Evolutionary conservation across 1,140 invertebrate species (phyloP).

Genomic region (Aleiodes sp.): DNA sequence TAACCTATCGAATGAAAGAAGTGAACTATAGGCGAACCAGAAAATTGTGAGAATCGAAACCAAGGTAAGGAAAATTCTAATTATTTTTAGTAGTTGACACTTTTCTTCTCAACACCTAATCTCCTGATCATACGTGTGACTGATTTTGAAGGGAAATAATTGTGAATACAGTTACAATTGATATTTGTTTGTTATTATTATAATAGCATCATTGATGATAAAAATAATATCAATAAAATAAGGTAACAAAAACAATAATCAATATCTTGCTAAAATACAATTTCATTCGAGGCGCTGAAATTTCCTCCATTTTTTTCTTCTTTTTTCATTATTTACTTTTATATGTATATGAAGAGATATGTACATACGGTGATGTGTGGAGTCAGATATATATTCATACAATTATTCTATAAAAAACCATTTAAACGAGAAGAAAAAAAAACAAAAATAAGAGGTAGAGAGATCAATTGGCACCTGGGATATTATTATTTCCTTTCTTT

Average conservation of each 20-base stretch:
- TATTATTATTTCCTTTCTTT: background rate
- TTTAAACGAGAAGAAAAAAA: slow-evolving; percentile 13
- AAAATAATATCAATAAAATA: slow-evolving; percentile 42
- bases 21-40: too few relatives aligned
- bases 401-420: background rate
- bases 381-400: slow-evolving; percentile 6
- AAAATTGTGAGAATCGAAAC: too few relatives aligned
- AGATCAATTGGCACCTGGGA: slow-evolving; percentile 14
- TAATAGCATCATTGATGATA: slow-evolving; percentile 41
- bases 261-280: slow-evolving; percentile 45
- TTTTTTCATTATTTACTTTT: background rate
- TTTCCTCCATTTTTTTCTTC: background rate
- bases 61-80: too few relatives aligned
- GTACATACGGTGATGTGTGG: slow-evolving; percentile 31
- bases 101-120: too few relatives aligned
- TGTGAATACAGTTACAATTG: background rate
- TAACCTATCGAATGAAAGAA: too few relatives aligned
- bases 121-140: too few relatives aligned
- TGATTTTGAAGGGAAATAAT: too few relatives aligned
- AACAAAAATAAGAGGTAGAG: slow-evolving; percentile 15
- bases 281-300: background rate
- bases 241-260: slow-evolving; percentile 48
- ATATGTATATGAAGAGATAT: slow-evolving; percentile 25
- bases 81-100: too few relatives aligned
- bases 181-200: slow-evolving; percentile 13